Evolutionary conservation across 2,888 invertebrate species (phyloP).

Genomic region (Emmelina monodactyla): DNA sequence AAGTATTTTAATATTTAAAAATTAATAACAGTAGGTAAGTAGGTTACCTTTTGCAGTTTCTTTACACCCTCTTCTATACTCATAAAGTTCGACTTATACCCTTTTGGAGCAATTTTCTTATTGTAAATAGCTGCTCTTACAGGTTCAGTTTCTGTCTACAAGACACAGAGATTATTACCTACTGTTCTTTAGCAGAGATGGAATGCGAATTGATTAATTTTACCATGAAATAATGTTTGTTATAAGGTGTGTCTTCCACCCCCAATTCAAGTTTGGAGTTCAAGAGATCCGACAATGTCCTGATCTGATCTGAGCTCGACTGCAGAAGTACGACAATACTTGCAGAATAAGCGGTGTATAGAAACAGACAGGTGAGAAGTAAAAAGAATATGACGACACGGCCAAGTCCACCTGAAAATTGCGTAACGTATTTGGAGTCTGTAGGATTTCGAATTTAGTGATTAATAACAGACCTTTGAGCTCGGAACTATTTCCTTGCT

Average conservation of each 20-base stretch:
- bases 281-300: conserved; percentile 68
- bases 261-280: conserved; percentile 71
- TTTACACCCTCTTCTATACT: conserved; percentile 66
- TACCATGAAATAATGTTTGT: conserved; percentile 70
- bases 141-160: conserved; percentile 53
- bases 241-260: conserved; percentile 71
- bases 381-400: conserved; percentile 70
- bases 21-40: background rate
- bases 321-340: conserved; percentile 76
- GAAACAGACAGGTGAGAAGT: conserved; percentile 69
- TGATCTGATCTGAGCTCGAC: conserved; percentile 72
- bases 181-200: no score
- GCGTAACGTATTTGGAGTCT: no score
- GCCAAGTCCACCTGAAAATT: conserved; percentile 21
- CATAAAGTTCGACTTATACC: conserved; percentile 63
- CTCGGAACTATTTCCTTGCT: conserved; percentile 60
- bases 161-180: no score
- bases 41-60: conserved; percentile 45
- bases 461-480: conserved; percentile 29
- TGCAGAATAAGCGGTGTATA: conserved; percentile 77
- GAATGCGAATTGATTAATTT: no score
- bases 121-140: conserved; percentile 64
- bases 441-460: no score
- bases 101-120: conserved; percentile 66
- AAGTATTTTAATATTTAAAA: background rate